Base-by-base conservation (phyloP, 2,888 invertebrate genomes). In the Lumbricus terrestris region DNA sequence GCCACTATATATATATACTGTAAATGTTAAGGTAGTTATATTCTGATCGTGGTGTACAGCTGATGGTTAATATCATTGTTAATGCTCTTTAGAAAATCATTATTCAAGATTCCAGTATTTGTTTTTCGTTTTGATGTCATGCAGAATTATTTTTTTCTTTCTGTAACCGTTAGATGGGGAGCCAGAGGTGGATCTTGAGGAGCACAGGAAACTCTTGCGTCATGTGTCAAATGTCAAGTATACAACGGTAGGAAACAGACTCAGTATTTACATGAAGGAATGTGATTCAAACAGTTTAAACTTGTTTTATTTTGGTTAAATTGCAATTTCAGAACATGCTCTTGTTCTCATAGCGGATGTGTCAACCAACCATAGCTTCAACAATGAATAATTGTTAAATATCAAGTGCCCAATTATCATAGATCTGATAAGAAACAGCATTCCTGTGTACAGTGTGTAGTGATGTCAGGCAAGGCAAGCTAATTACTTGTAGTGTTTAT, bases 201-300 rank as follows among this genome's bases (percentile, higher is more conserved):
- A 85, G 37, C 85, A 85, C 85, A 85, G 15, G 37, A 85, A 37
- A 85, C 85, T 85, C 34, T 37, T 85, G 85, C 85, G 85, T 85
- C 85, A 85, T 16, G 85, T 85, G 29, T 85, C 85, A 85, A 85
- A 85, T 35, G 85, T 85, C 85, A 85, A 85, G n/a, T 85, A 85
- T 85, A 85, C 34, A 35, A 85, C 85, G 37, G 85, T 85, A 85
- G 85, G 85, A 35, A 85, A n/a, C 11, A 69, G 69, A n/a, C n/a
- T n/a, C 8, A n/a, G 69, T 69, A n/a, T 8, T 69, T 54, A 6
- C 8, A 54, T 3, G 54, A 54, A 54, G 54, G 29, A 54, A 54
- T 54, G 54, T 54, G 23, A 54, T 54, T 54, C n/a, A 11, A 69
- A n/a, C 69, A 1, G n/a, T n/a, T n/a, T 29, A 8, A 69, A 8